Evolutionary conservation across 2,888 invertebrate genomes (phyloP).

Genomic region (Rotaria magnacalcarata): DNA sequence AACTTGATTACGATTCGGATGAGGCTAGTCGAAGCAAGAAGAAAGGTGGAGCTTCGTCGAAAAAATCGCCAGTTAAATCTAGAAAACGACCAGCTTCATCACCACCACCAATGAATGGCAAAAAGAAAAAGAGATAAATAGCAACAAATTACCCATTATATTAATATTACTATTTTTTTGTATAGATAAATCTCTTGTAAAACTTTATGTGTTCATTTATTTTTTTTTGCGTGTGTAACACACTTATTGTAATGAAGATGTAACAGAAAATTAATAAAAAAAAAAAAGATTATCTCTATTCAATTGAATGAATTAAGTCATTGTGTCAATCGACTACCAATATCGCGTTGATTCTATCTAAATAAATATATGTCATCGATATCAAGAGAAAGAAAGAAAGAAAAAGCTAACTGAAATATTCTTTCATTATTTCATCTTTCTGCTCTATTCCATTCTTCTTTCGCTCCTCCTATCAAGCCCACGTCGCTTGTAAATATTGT

Average conservation of each 20-base stretch:
- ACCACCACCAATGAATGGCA: not conserved
- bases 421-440: not conserved
- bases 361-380: not conserved
- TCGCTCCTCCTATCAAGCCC: no score
- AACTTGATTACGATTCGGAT: not conserved
- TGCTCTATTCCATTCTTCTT: no score
- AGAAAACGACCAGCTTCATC: not conserved
- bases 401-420: not conserved
- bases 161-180: not conserved
- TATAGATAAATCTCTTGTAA: not conserved
- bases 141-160: not conserved
- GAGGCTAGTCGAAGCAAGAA: not conserved
- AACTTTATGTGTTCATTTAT: not conserved
- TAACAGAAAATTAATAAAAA: constrained; percentile 4
- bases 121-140: not conserved
- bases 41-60: not conserved
- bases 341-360: no score
- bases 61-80: not conserved
- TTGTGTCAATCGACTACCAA: no score
- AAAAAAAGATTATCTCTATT: not conserved
- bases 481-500: not conserved
- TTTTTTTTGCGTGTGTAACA: not conserved
- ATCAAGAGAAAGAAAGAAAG: not conserved
- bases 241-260: not conserved
- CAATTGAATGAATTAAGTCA: no score